Conservation (phyloP, 1,140 invertebrate genomes). For the Atta cephalotes region DNA sequence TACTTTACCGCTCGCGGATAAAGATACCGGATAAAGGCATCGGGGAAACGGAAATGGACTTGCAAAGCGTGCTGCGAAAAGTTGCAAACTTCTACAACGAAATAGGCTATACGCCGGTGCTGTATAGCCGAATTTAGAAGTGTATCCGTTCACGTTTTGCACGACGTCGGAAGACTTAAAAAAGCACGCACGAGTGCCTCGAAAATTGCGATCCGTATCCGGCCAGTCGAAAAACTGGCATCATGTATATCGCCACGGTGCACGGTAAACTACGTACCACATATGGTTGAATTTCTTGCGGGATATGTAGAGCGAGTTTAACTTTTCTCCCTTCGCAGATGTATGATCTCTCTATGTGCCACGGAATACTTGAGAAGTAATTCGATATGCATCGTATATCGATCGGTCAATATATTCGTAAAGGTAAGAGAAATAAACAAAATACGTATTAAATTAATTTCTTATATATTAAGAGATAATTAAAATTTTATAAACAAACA, state of each 20-base stretch:
- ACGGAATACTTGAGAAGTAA: conserved; percentile 6
- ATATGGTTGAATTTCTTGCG: conserved; percentile 38
- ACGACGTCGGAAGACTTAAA: conserved; percentile 58
- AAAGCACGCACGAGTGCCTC: conserved; percentile 60
- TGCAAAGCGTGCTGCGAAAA: conserved; percentile 64
- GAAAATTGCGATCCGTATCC: conserved; percentile 62
- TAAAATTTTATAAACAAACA: not conserved
- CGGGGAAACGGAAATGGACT: conserved; percentile 58
- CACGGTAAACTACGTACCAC: conserved; percentile 40
- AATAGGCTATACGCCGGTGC: conserved; percentile 44
- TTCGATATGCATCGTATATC: conserved; percentile 5
- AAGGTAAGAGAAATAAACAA: not conserved
- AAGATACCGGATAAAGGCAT: conserved; percentile 65
- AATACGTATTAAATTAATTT: not conserved
- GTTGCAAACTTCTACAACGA: conserved; percentile 60
- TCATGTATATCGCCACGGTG: conserved; percentile 31
- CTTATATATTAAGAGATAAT: not conserved
- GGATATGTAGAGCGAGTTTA: conserved; percentile 20
- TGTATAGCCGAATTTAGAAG: conserved; percentile 48
- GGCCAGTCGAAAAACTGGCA: conserved; percentile 48
- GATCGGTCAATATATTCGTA: not conserved
- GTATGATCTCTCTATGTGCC: conserved; percentile 19
- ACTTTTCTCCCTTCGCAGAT: conserved; percentile 35
- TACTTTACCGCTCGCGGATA: conserved; percentile 36
- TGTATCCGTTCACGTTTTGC: conserved; percentile 57